Base-by-base conservation (phyloP, 37 sponge, comb jelly and placozoan species). In the Beroe forskalii region DNA sequence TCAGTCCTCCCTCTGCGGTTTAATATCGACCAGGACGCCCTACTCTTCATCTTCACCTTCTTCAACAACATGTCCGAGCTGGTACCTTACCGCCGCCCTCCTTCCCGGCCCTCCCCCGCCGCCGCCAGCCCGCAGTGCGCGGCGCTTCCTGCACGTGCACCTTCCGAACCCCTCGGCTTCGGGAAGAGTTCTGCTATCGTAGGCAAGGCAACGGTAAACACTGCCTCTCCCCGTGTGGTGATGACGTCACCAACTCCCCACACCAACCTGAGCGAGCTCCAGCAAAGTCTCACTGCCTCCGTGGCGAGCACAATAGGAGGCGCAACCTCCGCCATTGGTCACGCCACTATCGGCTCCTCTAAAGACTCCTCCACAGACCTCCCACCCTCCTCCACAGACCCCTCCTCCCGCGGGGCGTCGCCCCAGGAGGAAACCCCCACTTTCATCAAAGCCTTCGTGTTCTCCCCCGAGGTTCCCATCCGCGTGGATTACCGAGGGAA, bases 11-110 rank as follows among this genome's bases (percentile, higher is more conserved):
- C 99, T 4, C 39, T 98, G 0, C 72, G 95, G 61, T 93, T 98
- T 44, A 96, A 98, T 89, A 89, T 98, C 40, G 99, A 98, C 60
- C 86, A 96, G 93, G 98, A 97, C 89, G 91, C 96, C 41, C 35
- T 95, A 9, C 62, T 91, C 40, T 95, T 97, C 92, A 43, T 97
- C 36, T 90, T 91, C 9, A 92, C 93, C 61, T 97, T 95, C 92
- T 91, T 95, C 75, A 62, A 62, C 55, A 89, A 95, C 40, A 64
- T 93, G 25, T 32, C 62, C 24, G 90, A 89, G 69, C 66, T 92
- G 20, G 40, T 91, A 63, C 91, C 90, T 0, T 67, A 48, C 61
- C 42, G 55, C 40, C 44, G 60, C 89, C 31, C 40, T 17, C 48
- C 90, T 22, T 14, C 90, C 32, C 38, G 66, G 25, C 22, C 39